Conservation (phyloP, 1,140 invertebrate genomes). For the Gonioctena quinquepunctata region DNA sequence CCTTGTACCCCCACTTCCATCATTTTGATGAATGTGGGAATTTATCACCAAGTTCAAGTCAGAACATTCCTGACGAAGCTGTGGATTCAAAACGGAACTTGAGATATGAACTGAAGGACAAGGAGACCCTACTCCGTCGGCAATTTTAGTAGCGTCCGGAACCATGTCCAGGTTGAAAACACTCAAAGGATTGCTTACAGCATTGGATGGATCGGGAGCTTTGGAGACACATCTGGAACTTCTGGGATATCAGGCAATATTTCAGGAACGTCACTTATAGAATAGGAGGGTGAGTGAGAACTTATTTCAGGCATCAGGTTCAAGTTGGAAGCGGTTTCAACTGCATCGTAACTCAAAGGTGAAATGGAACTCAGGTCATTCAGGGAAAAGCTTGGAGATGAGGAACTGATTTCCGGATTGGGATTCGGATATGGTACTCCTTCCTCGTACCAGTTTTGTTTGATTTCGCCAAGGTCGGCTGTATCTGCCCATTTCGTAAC, state of each 20-base stretch:
- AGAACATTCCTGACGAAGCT: constrained; percentile 46
- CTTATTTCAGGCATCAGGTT: constrained; percentile 29
- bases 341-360: background rate
- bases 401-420: constrained; percentile 44
- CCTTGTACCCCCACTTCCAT: constrained; percentile 21
- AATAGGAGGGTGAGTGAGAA: constrained; percentile 41
- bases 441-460: constrained; percentile 43
- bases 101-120: constrained; percentile 47
- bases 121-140: constrained; percentile 19
- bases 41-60: constrained; percentile 52
- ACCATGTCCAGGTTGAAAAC: constrained; percentile 44
- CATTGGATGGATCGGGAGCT: constrained; percentile 4
- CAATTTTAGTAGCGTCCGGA: constrained; percentile 21
- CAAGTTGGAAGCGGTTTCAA: background rate
- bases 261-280: constrained; percentile 30
- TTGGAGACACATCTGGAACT: background rate
- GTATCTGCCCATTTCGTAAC: constrained; percentile 30
- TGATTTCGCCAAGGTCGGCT: constrained; percentile 29
- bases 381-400: constrained; percentile 44
- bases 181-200: constrained; percentile 23
- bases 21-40: constrained; percentile 49
- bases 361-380: constrained; percentile 15
- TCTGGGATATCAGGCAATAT: constrained; percentile 16
- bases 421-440: constrained; percentile 42
- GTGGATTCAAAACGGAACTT: constrained; percentile 38